Conservation (phyloP, 2,797 vertebrate genomes). For the Synaphobranchus kaupii region DNA sequence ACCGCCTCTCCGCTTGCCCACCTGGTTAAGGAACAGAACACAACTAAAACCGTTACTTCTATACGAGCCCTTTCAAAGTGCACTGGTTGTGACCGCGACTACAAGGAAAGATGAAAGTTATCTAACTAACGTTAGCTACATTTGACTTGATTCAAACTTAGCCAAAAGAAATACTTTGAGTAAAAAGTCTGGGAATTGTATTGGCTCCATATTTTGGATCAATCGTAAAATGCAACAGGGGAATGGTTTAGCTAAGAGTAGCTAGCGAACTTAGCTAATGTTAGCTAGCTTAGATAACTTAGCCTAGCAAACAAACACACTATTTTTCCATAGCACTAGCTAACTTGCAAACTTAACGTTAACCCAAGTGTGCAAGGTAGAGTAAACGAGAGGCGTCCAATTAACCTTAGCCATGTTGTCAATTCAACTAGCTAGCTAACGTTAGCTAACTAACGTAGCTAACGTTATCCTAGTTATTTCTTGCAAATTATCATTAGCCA, state of each 20-base stretch:
- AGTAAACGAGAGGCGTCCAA: background rate
- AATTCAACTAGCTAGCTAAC: background rate
- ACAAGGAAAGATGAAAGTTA: constrained; percentile 53
- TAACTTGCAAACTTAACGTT: background rate
- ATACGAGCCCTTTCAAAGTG: constrained; percentile 75
- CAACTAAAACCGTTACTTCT: constrained; percentile 88
- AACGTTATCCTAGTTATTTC: background rate
- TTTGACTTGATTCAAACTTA: background rate
- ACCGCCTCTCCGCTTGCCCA: constrained; percentile 95
- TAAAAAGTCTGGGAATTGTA: background rate
- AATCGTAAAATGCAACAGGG: background rate
- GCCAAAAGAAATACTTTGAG: background rate
- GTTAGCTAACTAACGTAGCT: too few species aligned
- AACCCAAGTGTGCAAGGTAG: background rate
- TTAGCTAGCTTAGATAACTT: background rate
- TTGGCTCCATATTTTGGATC: background rate
- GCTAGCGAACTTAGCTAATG: background rate
- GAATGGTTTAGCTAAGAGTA: background rate
- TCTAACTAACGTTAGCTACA: background rate
- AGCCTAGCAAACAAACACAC: background rate
- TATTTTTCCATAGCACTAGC: too few species aligned
- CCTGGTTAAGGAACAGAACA: constrained; percentile 97
- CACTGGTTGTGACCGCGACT: constrained; percentile 80
- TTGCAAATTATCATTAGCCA: background rate
- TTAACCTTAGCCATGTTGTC: background rate